A percentile compares a stretch with the other conserved stretches of the same genome.
phyloP scores from a whole-genome alignment of 2,113 vertebrate genomes.

The Emberiza fucata region DNA sequence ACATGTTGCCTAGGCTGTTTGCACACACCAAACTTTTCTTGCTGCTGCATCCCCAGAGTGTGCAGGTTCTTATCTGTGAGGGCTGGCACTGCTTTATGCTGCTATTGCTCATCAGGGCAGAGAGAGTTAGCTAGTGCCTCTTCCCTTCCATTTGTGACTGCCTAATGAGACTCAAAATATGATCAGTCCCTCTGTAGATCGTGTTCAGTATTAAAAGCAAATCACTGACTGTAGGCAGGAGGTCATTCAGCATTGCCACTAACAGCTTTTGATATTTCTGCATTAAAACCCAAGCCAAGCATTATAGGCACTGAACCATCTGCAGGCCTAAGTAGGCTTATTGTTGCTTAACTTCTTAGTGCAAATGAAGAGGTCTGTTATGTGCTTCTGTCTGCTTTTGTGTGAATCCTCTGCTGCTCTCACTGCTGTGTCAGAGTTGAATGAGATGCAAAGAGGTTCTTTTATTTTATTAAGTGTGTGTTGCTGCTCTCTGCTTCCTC shows the following conservation, averaged over 20 bases:
- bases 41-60: neutral
- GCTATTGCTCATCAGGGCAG: neutral
- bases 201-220: constrained; percentile 18
- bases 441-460: constrained; percentile 23
- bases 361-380: constrained; percentile 7
- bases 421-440: neutral
- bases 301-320: constrained; percentile 13
- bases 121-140: neutral
- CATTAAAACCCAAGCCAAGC: constrained; percentile 26
- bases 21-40: neutral
- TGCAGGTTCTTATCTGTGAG: neutral
- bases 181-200: neutral
- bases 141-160: neutral
- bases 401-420: neutral
- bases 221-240: constrained; percentile 24
- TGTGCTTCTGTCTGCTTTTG: neutral
- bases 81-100: neutral
- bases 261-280: constrained; percentile 30
- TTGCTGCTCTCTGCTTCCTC: neutral
- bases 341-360: constrained; percentile 37
- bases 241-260: constrained; percentile 5
- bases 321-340: constrained; percentile 24
- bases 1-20: neutral
- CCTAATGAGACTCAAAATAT: constrained; percentile 35
- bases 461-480: neutral